Percentiles rank a stretch among this genome's conserved stretches.
Evolutionary conservation across 2,113 vertebrate genomes (phyloP).

Genomic region (Melanostigma gelatinosum): DNA sequence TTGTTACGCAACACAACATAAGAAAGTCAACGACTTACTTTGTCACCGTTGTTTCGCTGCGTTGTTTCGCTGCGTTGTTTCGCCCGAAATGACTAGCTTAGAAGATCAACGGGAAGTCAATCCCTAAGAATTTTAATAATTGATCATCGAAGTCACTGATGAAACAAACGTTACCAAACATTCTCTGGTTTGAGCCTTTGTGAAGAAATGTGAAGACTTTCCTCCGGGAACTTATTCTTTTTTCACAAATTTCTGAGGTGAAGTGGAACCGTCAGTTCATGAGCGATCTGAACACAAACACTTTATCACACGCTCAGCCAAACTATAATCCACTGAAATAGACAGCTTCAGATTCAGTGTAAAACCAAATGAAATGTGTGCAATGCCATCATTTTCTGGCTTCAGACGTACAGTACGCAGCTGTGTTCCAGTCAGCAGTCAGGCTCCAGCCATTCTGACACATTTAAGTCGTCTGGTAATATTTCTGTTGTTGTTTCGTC

Average conservation of each 20-base stretch:
- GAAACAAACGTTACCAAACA: not conserved
- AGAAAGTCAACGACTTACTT: too few species aligned
- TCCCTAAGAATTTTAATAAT: not conserved
- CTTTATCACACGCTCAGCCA: not conserved
- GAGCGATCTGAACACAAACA: not conserved
- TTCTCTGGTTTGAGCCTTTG: not conserved
- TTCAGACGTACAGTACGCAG: not conserved
- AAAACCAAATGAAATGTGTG: conserved; percentile 3
- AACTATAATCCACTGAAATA: not conserved
- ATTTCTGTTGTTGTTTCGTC: not conserved
- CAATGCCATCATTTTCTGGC: not conserved
- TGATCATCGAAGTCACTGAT: not conserved
- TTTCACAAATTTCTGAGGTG: not conserved
- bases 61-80: too few species aligned
- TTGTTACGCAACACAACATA: too few species aligned
- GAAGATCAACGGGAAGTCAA: not conserved
- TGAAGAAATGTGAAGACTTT: not conserved
- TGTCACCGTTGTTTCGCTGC: too few species aligned
- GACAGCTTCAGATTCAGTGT: not conserved
- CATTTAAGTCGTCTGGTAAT: not conserved
- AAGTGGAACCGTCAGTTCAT: not conserved
- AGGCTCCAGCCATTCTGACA: not conserved
- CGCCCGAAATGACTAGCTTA: not conserved
- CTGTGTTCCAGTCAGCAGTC: conserved; percentile 8
- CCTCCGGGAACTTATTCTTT: not conserved